Conservation (phyloP, 2,797 vertebrate species). For the Coregonus ussuriensis region DNA sequence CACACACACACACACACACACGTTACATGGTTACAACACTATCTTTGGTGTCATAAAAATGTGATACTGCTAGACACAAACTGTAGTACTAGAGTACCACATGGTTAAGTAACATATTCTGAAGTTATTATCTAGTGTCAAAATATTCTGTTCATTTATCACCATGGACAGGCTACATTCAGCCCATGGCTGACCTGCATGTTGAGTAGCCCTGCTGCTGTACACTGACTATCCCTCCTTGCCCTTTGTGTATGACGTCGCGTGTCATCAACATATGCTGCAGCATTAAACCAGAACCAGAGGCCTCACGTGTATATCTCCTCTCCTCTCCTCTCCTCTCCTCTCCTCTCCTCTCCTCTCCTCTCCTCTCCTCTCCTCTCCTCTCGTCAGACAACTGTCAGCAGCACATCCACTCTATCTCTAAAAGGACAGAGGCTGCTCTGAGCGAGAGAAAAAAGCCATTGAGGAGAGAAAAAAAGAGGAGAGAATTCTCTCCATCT, state of each 20-base stretch:
- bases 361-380: not conserved
- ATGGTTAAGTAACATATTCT: conserved; percentile 48
- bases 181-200: conserved; percentile 30
- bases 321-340: not conserved
- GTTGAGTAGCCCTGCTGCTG: conserved; percentile 11
- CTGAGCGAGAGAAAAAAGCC: conserved; percentile 23
- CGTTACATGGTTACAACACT: conserved; percentile 13
- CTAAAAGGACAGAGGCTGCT: conserved; percentile 36
- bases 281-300: conserved; percentile 58
- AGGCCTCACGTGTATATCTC: conserved; percentile 38
- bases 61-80: conserved; percentile 8
- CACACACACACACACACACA: conserved; percentile 13
- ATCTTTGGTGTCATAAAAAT: conserved; percentile 29
- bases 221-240: not conserved
- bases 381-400: conserved; percentile 51
- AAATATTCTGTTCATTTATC: conserved; percentile 50
- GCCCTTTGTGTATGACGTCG: conserved; percentile 48
- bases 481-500: conserved; percentile 33
- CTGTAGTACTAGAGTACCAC: conserved; percentile 16
- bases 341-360: not conserved
- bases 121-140: conserved; percentile 30
- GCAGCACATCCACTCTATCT: conserved; percentile 39
- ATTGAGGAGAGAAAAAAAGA: conserved; percentile 28
- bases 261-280: conserved; percentile 58
- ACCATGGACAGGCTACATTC: conserved; percentile 21